These are phyloP conservation scores for Stichodactyla helianthus DNA, from an alignment of 64 coral and sea anemone genomes.

Conservation along the genomic window DNA sequence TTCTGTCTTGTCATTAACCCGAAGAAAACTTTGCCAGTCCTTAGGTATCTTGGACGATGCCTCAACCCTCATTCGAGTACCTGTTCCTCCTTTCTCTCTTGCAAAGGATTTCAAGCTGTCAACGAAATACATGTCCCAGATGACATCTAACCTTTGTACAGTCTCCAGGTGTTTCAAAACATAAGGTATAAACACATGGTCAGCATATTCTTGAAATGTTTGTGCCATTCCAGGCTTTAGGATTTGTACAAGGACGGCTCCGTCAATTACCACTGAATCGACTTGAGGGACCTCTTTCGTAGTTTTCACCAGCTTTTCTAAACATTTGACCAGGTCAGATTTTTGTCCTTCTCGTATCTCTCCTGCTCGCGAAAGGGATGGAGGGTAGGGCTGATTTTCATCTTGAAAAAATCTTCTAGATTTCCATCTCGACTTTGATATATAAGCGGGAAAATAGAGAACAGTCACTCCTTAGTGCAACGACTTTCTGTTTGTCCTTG, in stretches of 20 bases:
- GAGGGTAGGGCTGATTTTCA: slow-evolving; percentile 31
- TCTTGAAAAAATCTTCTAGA: neutral
- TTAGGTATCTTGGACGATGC: slow-evolving; percentile 25
- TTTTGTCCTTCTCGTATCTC: too few relatives aligned
- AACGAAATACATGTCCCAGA: slow-evolving; percentile 46
- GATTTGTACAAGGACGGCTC: too few relatives aligned
- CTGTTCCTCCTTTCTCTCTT: slow-evolving; percentile 40
- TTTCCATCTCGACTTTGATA: slow-evolving; percentile 2
- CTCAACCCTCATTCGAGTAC: slow-evolving; percentile 6
- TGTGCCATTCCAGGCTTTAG: too few relatives aligned
- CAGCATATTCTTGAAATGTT: slow-evolving; percentile 43
- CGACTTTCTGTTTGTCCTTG: neutral
- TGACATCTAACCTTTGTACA: slow-evolving; percentile 43
- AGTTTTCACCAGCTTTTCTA: neutral
- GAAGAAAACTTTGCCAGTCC: slow-evolving; percentile 21
- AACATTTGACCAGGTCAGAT: too few relatives aligned
- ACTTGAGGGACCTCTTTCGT: neutral
- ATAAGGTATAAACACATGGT: slow-evolving; percentile 29
- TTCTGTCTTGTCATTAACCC: slow-evolving; percentile 19
- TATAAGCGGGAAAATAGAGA: slow-evolving; percentile 24
- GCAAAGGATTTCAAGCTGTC: slow-evolving; percentile 41
- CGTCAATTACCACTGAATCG: too few relatives aligned
- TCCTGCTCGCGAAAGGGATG: too few relatives aligned
- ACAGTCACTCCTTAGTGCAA: slow-evolving; percentile 38
- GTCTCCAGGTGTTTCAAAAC: slow-evolving; percentile 7